Percentiles rank a stretch among this genome's conserved stretches.
Evolutionary conservation across 2,797 vertebrate genomes (phyloP).

Genomic region (Alauda arvensis): DNA sequence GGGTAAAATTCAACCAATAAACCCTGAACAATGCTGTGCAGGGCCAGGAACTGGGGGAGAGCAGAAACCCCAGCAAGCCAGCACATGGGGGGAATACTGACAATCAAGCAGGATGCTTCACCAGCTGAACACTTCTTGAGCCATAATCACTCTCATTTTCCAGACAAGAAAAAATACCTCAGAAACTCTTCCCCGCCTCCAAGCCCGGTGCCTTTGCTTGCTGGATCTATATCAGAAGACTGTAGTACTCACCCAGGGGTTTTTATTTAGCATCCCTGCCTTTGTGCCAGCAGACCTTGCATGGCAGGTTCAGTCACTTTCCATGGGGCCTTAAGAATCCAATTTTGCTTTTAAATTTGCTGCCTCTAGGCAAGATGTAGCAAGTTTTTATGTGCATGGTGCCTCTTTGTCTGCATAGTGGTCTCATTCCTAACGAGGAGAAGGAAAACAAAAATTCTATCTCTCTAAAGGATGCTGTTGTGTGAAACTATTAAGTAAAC

Average conservation of each 20-base stretch:
- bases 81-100: accelerated
- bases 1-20: neutral
- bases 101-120: neutral
- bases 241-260: conserved; percentile 6
- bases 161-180: neutral
- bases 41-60: neutral
- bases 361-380: conserved; percentile 61
- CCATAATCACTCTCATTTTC: neutral
- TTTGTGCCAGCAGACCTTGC: conserved; percentile 43
- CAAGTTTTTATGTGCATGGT: conserved; percentile 54
- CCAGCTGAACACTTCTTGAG: accelerated
- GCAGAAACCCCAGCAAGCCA: neutral
- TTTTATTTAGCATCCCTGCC: conserved; percentile 9
- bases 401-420: conserved; percentile 61
- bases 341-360: conserved; percentile 58
- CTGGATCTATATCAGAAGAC: conserved; percentile 22
- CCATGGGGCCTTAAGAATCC: conserved; percentile 49
- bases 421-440: conserved; percentile 34
- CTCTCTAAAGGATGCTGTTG: conserved; percentile 38
- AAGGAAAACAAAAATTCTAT: conserved; percentile 8
- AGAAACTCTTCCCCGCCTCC: neutral
- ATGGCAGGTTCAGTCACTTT: conserved; percentile 45
- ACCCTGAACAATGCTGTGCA: no score
- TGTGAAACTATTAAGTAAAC: conserved; percentile 29
- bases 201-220: neutral